Evolutionary conservation across 2,888 invertebrate genomes (phyloP), one percentile per base, ranked within the genome.

Genomic region (Ferdinandea cuprea): DNA sequence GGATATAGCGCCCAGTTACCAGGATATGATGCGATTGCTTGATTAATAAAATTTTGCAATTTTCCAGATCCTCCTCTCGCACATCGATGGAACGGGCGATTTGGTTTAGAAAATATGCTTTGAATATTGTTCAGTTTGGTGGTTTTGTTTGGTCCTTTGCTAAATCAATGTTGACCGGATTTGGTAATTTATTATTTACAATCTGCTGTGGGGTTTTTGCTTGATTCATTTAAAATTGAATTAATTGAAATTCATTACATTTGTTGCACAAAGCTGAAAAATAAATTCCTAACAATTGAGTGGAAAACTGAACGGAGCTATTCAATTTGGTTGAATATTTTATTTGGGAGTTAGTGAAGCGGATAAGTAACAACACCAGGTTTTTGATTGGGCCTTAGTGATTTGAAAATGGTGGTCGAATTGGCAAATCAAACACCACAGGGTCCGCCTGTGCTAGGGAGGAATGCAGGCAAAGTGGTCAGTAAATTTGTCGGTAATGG

Each of bases 41-140:
- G 42, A 59, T 59, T 66, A 74, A 66, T 74, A 25, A 25, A 2
- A 50, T 66, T 66, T 66, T 74, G 7, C 50, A 42, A 74, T 50
- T 52, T 66, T 17, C 19, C 9, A 15, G 21, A 58, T 50, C 17
- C 15, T n/a, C n/a, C n/a, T n/a, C n/a, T n/a, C n/a, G n/a, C n/a
- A 37, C 40, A 13, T 13, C 37, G 15, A 15, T 40, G 40, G 37
- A 50, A 25, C 21, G 37, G n/a, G n/a, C n/a, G n/a, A n/a, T n/a
- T 13, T 15, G 37, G 4, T 6, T 21, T 3, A 13, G 4, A n/a
- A 13, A 54, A 37, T 21, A 7, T 46, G 9, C 44, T 32, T 61
- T 8, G 19, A 32, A 61, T 61, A 9, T 13, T 46, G n/a, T 21
- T 61, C 28, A 17, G 17, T 15, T 11, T 40, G n/a, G 11, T 42